A percentile compares a stretch with the other conserved stretches of the same genome.
These are phyloP conservation scores for Hypomesus transpacificus DNA, from an alignment of 2,113 vertebrate species.

Conservation along the genomic window DNA sequence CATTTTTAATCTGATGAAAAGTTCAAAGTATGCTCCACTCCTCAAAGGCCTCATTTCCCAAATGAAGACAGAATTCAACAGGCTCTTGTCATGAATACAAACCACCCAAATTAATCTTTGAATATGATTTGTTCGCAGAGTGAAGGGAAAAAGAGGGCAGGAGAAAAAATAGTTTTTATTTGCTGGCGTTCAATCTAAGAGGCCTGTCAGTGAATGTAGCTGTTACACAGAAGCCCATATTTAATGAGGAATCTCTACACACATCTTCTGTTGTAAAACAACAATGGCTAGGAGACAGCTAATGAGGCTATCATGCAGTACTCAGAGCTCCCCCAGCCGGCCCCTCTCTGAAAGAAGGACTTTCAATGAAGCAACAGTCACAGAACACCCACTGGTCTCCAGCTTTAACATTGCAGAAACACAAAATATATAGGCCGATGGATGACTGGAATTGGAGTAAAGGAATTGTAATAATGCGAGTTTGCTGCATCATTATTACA, in stretches of 20 bases:
- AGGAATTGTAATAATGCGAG: too few species aligned
- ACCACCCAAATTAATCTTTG: constrained; percentile 44
- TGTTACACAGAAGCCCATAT: constrained; percentile 66
- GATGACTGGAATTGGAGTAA: too few species aligned
- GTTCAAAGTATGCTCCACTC: neutral
- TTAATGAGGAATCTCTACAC: constrained; percentile 73
- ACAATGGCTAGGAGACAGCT: constrained; percentile 71
- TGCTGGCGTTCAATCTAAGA: constrained; percentile 65
- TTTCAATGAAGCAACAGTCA: constrained; percentile 61
- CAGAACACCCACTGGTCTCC: too few species aligned
- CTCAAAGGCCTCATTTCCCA: neutral
- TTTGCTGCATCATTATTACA: too few species aligned
- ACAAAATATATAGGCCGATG: too few species aligned
- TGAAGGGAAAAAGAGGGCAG: constrained; percentile 43
- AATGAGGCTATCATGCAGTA: constrained; percentile 73
- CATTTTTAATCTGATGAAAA: neutral
- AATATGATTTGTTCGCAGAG: constrained; percentile 57
- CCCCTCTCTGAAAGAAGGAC: constrained; percentile 61
- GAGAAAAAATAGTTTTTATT: constrained; percentile 58
- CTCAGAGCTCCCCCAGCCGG: constrained; percentile 60
- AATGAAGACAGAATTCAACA: constrained; percentile 51
- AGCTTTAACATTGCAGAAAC: too few species aligned
- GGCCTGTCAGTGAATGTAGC: constrained; percentile 59
- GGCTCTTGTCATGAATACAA: constrained; percentile 38
- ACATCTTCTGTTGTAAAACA: constrained; percentile 71